These are phyloP conservation scores for Dendrolimus kikuchii DNA, from an alignment of 1,140 invertebrate genomes.

Conservation along the genomic window DNA sequence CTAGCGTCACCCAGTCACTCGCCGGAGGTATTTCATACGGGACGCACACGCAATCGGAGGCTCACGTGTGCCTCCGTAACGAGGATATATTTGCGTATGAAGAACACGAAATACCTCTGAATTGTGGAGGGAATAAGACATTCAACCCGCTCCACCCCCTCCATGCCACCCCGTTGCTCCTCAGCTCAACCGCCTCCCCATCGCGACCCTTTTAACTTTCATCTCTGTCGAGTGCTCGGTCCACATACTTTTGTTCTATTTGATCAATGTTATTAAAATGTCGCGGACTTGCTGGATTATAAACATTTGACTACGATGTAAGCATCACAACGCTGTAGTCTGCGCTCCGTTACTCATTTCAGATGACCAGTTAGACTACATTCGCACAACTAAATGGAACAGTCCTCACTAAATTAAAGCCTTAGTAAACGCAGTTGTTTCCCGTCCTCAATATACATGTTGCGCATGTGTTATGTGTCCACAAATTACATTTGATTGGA, in stretches of 20 bases:
- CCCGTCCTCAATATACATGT: no score
- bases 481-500: slow-evolving; percentile 16
- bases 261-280: slow-evolving; percentile 73
- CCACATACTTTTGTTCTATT: slow-evolving; percentile 73
- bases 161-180: slow-evolving; percentile 15
- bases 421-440: no score
- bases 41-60: slow-evolving; percentile 56
- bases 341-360: neutral
- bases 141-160: slow-evolving; percentile 56
- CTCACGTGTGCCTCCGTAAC: slow-evolving; percentile 67
- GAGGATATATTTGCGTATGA: slow-evolving; percentile 73
- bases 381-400: no score
- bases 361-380: neutral
- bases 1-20: slow-evolving; percentile 21
- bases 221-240: slow-evolving; percentile 70
- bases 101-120: slow-evolving; percentile 72
- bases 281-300: slow-evolving; percentile 62
- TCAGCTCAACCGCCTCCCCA: slow-evolving; percentile 15
- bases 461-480: slow-evolving; percentile 8
- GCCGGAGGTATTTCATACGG: slow-evolving; percentile 31
- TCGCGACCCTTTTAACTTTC: slow-evolving; percentile 71
- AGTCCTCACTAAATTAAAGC: no score
- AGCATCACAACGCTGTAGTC: slow-evolving; percentile 6
- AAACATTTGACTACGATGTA: slow-evolving; percentile 57
- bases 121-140: slow-evolving; percentile 71